Evolutionary conservation across 1,140 invertebrate genomes (phyloP), one percentile per base, ranked within the genome.

Genomic region (Solen grandis): DNA sequence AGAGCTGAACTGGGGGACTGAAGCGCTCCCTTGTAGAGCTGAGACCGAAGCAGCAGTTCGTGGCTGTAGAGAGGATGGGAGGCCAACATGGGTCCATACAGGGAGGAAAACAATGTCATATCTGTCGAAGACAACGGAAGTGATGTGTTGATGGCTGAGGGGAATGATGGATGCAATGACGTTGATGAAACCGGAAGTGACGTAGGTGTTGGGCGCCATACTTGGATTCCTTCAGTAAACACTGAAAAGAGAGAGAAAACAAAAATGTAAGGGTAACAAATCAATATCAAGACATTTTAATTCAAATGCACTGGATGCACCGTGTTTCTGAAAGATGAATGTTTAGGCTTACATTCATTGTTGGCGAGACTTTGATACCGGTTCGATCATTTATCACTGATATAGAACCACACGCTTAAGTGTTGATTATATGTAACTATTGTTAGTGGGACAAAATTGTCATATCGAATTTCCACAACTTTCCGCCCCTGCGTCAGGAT

Each of bases 1-100:
- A 80, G 55, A 4, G 57, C 16, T n/a, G 29, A 25, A 22, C 36
- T 55, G 16, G 31, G 35, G 22, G 35, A 5, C 27, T 33, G 38
- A n/a, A 79, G 38, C 22, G 55, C 77, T 22, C 77, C 68, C 50
- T 80, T 80, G n/a, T 65, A 60, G 41, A 79, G 31, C 22, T 80
- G 77, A 25, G 50, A 72, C 5, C 77, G 35, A 19, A 80, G 57
- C 36, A 80, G 73, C 31, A 80, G 68, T 72, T 80, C 77, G 31
- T 80, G 77, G 68, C 63, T 80, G 46, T 80, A 80, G 33, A 80
- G 55, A 27, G 66, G 57, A 8, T 80, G 68, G 2, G 75, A 65
- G 5, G 77, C 59, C 27, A 80, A 16, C 77, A 80, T 80, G 38
- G 52, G 46, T 29, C 68, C 68, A 54, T 80, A 80, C 4, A 80